Evolutionary conservation across 1,140 invertebrate genomes (phyloP), one percentile per base, ranked within the genome.

Genomic region (Lordiphosa stackelbergi): DNA sequence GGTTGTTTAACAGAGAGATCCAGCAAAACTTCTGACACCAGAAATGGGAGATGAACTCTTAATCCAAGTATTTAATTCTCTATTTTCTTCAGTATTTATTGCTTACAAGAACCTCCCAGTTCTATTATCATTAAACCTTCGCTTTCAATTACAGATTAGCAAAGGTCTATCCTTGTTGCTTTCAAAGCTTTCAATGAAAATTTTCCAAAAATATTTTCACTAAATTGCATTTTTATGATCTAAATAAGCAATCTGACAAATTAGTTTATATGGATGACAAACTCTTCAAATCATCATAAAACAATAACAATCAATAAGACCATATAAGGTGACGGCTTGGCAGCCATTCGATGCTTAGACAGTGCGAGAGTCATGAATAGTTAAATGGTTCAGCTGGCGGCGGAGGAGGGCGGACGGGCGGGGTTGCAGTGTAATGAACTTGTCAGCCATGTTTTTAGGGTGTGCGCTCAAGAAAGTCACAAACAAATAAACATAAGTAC

Each of bases 401-500:
- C 6, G 28, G 7, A 28, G 37, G 65, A 24, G 16, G 65, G 49
- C 47, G 54, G 57, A 31, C 41, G 42, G 42, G 56, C 42, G 31
- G 34, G 41, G 24, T 19, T n/a, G 58, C 48, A 58, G 75, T 77
- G 75, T 83, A 83, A 81, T 81, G 75, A 81, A 81, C 75, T 81
- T 81, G 75, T 81, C 75, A 81, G 77, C 71, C 64, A 75, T 77
- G 58, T 69, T 77, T 69, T 62, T 66, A 83, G 66, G 75, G 75
- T 66, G 68, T 78, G 73, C 65, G 73, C 65, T 66, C 51, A 83
- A 74, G 75, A 81, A 81, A 81, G 75, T 75, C 61, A 51, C 52
- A 54, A 41, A 63, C 64, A 62, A 36, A 55, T 57, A 53, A 42
- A 54, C 53, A 68, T 22, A 48, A 24, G 47, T 52, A 53, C 22